These are phyloP conservation scores for Spodoptera frugiperda DNA, from an alignment of 1,140 invertebrate species.

Conservation along the genomic window DNA sequence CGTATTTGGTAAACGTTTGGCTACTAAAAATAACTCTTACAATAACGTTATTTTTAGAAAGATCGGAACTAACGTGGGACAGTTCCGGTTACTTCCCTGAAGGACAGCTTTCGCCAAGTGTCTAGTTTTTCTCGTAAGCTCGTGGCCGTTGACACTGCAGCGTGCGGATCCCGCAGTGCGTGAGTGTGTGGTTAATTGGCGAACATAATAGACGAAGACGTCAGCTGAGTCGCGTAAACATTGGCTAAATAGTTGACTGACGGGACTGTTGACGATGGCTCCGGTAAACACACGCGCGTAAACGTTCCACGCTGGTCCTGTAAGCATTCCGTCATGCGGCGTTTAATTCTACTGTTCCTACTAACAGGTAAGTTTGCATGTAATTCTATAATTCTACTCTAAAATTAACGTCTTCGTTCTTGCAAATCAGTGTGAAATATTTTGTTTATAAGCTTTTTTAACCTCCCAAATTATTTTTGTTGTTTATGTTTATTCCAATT, in stretches of 20 bases:
- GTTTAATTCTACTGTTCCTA: constrained; percentile 70
- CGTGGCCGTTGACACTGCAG: constrained; percentile 85
- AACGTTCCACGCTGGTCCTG: constrained; percentile 54
- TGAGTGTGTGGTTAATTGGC: constrained; percentile 84
- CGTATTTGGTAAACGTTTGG: not conserved
- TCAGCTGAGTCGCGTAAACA: constrained; percentile 85
- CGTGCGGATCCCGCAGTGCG: constrained; percentile 84
- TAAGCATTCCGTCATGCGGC: constrained; percentile 74
- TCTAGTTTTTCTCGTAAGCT: constrained; percentile 79
- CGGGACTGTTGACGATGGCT: constrained; percentile 69
- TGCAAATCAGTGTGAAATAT: not conserved
- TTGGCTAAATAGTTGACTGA: constrained; percentile 66
- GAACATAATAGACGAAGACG: constrained; percentile 68
- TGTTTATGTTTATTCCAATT: not conserved
- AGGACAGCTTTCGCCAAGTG: constrained; percentile 79
- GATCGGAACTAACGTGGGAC: constrained; percentile 31
- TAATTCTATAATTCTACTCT: not conserved
- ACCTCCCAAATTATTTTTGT: not conserved
- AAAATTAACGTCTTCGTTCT: not conserved
- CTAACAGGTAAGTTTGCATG: constrained; percentile 73
- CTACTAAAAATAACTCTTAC: not conserved
- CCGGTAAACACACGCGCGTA: constrained; percentile 60
- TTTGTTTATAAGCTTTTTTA: not conserved
- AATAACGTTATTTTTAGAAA: constrained; percentile 23
- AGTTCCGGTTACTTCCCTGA: constrained; percentile 42